Conservation (phyloP, 64 coral and sea anemone species). For the Montipora foliosa region DNA sequence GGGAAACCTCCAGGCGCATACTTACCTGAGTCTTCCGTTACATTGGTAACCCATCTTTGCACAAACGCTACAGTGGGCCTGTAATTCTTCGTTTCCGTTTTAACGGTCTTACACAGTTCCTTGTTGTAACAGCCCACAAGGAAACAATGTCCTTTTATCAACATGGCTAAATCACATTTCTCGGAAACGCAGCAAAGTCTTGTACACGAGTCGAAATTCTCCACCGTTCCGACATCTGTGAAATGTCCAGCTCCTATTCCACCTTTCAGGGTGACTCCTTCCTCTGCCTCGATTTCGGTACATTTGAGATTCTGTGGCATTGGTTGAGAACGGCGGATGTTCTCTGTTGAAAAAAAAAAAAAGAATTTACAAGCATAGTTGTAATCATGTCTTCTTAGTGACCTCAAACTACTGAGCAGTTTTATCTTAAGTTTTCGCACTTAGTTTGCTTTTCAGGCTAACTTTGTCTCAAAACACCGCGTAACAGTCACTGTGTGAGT, state of each 20-base stretch:
- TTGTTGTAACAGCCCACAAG: slow-evolving; percentile 83
- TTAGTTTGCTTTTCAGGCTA: too few species aligned
- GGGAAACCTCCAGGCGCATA: background rate
- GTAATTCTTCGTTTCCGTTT: slow-evolving; percentile 89
- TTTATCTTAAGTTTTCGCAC: too few species aligned
- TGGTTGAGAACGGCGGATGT: slow-evolving; percentile 47
- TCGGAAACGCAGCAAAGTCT: slow-evolving; percentile 90
- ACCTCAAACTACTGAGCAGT: too few species aligned
- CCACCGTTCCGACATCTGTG: slow-evolving; percentile 90
- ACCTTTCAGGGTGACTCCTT: slow-evolving; percentile 83
- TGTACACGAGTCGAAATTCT: slow-evolving; percentile 83
- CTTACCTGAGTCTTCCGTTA: slow-evolving; percentile 84
- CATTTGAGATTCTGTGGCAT: slow-evolving; percentile 92
- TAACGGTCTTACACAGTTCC: slow-evolving; percentile 88
- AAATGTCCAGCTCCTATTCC: slow-evolving; percentile 90
- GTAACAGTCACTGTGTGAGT: too few species aligned
- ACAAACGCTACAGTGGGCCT: slow-evolving; percentile 84
- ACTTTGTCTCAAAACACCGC: too few species aligned
- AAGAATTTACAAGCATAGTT: too few species aligned
- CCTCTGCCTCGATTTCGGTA: slow-evolving; percentile 64
- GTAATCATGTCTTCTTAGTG: too few species aligned
- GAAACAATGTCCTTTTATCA: slow-evolving; percentile 94
- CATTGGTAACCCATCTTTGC: slow-evolving; percentile 76
- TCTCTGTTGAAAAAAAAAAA: slow-evolving; percentile 19
- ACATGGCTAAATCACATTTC: slow-evolving; percentile 85